Base-by-base conservation (phyloP, 2,113 vertebrate species). In the Oreochromis tanganicae region DNA sequence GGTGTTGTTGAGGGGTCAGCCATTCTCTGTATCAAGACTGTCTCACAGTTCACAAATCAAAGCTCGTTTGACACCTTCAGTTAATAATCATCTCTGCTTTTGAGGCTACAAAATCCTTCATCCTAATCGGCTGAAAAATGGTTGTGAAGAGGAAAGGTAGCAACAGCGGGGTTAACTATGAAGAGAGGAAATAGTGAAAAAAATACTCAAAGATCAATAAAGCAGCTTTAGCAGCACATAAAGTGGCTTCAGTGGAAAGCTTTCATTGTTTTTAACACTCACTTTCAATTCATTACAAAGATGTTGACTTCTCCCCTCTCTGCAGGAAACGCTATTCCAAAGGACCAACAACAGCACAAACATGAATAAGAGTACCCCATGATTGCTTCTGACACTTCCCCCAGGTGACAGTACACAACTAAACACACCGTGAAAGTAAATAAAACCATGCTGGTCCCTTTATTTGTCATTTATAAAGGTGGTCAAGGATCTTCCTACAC, bases 91-190 rank as follows among this genome's bases (percentile, higher is more conserved):
- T 75, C 43, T 29, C 14, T 50, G 27, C 24, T 29, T 50, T 46
- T 50, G 43, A 50, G 24, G 10, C 17, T 38, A 66, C 34, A n/a
- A 66, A 66, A 36, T 66, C 61, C 61, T 66, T 66, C 61, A 66
- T 66, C 19, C 19, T 66, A 66, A 66, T 66, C 8, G 34, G 34
- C 38, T 66, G 61, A 66, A 66, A n/a, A 66, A 38, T 66, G 61
- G 34, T 12, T 0, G 1, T 66, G 6, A 0, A 38, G 19, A 66
- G 0, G 19, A 66, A 66, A 38, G 61, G 61, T 66, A 66, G 61
- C 34, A 66, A 66, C 34, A 8, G 61, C 19, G 6, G 34, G 19
- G 10, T 21, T 21, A 21, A 66, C 61, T 13, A 38, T 13, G 3
- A 66, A 8, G 34, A 66, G 34, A 66, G 61, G 13, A 66, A 66